Base-by-base conservation (phyloP, 1,140 invertebrate species). In the Hylyphantes graminicola region DNA sequence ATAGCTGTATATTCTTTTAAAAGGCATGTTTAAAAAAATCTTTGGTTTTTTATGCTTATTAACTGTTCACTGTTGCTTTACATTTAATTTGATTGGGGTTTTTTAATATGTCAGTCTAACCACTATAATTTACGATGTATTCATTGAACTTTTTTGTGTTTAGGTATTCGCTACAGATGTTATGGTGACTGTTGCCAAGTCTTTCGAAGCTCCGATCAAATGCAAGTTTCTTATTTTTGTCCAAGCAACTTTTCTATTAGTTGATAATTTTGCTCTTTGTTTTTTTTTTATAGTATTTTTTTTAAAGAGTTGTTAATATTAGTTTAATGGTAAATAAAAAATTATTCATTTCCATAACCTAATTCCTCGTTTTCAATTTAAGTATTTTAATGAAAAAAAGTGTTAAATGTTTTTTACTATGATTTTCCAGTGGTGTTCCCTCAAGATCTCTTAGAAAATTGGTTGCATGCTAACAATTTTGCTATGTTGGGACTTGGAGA, bases 141-240 rank as follows among this genome's bases (percentile, higher is more conserved):
- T 35, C 35, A 70, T 48, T 72, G 65, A 59, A 81, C 21, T 53
- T 53, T 63, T 74, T 57, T 59, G 13, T 11, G 3, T 57, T 50
- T 21, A 85, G 90, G 91, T 93, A 15, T 99, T 99, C 92, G 97
- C 97, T 75, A 99, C 98, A 67, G 96, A 99, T 90, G 98, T 99
- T 21, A 99, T 99, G 98, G 96, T 98, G 13, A 98, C 97, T n/a
- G 98, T 99, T 7, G 98, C 98, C n/a, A 99, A 96, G 90, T 97
- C 96, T 19, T 99, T 99, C 90, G 98, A 99, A 90, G 98, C 98
- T 0, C 98, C 98, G 59, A 99, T 99, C 87, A 99, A 99, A 93
- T 91, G 94, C 95, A 91, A 93, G 93, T 92, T 48, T 68, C 5
- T n/a, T 10, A 12, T 12, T 81, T 59, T 7, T 13, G n/a, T 59